Evolutionary conservation across 2,888 invertebrate species (phyloP).

Genomic region (Oasisia sp.): DNA sequence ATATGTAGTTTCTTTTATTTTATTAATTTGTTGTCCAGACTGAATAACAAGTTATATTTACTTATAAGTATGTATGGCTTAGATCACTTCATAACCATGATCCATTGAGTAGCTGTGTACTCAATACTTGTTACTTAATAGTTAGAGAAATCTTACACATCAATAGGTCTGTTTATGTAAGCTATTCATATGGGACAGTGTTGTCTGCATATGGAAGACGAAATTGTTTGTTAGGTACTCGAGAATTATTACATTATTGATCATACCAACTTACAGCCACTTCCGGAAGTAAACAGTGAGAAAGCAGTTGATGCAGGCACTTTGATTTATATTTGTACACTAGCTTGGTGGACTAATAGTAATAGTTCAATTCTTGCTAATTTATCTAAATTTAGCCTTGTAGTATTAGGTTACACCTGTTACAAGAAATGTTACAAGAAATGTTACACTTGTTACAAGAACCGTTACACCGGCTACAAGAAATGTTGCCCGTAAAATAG

Average conservation of each 20-base stretch:
- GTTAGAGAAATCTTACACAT: neutral
- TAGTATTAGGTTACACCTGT: neutral
- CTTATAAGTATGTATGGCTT: neutral
- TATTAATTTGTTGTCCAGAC: neutral
- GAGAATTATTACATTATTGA: neutral
- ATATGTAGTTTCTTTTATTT: too few species aligned
- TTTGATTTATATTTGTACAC: neutral
- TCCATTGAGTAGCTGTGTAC: neutral
- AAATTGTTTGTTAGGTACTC: neutral
- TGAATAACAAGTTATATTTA: neutral
- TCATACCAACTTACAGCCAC: neutral
- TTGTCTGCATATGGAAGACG: neutral
- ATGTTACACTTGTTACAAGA: neutral
- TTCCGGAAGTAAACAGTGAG: neutral
- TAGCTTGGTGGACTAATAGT: neutral
- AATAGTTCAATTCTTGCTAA: too few species aligned
- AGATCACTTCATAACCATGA: too few species aligned
- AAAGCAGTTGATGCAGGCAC: neutral
- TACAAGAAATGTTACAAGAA: neutral
- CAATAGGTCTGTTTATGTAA: neutral
- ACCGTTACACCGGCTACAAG: neutral
- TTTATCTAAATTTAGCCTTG: neutral
- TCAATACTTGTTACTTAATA: neutral
- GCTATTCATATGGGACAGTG: neutral
- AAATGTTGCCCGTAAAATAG: neutral